These are phyloP conservation scores for Karalla daura DNA, from an alignment of 2,797 vertebrate species.

Conservation along the genomic window DNA sequence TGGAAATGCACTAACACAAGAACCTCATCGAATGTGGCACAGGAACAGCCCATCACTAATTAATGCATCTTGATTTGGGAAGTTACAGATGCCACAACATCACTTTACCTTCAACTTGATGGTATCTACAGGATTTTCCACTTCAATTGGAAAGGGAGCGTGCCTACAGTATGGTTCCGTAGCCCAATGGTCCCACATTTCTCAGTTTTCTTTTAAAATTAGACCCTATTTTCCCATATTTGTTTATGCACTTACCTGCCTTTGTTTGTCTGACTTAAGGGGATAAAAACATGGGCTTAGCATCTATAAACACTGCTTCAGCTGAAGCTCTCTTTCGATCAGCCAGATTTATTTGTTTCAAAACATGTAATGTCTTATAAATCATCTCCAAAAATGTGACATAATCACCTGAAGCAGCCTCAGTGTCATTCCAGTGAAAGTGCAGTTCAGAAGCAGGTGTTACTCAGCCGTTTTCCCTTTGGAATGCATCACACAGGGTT, in stretches of 20 bases:
- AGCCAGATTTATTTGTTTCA: no score
- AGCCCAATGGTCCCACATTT: no score
- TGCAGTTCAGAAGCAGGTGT: neutral
- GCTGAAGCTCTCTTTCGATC: no score
- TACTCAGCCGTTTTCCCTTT: neutral
- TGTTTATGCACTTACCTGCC: no score
- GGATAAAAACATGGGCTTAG: no score
- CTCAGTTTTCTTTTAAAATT: no score
- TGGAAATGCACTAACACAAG: neutral
- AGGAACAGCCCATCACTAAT: neutral
- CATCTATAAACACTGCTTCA: no score
- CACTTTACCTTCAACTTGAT: neutral
- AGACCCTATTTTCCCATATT: no score
- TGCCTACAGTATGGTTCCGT: no score
- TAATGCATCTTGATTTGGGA: neutral
- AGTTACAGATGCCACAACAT: neutral
- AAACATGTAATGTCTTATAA: slow-evolving; percentile 1
- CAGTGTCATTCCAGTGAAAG: neutral
- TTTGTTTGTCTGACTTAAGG: no score
- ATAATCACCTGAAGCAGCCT: neutral
- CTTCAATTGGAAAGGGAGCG: no score
- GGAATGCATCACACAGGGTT: neutral
- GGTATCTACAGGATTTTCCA: neutral
- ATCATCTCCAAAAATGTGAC: neutral
- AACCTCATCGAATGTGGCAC: neutral